Conservation (phyloP, 2,113 vertebrate genomes). For the Origma solitaria region DNA sequence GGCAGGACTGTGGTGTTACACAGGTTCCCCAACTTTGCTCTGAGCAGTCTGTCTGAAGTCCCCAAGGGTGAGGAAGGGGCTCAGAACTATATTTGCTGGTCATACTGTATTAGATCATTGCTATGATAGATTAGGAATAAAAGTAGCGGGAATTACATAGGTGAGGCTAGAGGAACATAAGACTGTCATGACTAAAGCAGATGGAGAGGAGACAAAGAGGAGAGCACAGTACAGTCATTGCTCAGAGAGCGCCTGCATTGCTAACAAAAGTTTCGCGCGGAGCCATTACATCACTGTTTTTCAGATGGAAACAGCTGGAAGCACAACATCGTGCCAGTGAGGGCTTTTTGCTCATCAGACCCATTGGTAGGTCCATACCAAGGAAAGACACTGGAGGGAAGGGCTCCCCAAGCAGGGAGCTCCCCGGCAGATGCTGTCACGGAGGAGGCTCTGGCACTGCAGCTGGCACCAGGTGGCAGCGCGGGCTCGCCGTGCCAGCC, state of each 20-base stretch:
- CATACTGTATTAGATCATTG: background rate
- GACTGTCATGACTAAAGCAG: background rate
- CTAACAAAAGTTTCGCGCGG: rapidly evolving
- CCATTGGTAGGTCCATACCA: rapidly evolving
- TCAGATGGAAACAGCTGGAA: background rate
- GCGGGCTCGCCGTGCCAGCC: background rate
- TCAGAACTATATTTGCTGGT: background rate
- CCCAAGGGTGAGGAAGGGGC: background rate
- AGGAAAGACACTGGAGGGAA: background rate
- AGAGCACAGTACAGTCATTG: rapidly evolving
- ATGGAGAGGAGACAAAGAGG: background rate
- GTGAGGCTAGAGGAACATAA: background rate
- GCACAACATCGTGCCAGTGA: background rate
- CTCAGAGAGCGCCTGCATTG: background rate
- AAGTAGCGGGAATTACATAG: background rate
- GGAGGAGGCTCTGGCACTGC: rapidly evolving
- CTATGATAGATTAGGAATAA: background rate
- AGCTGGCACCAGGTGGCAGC: constrained; percentile 15
- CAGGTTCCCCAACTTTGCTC: background rate
- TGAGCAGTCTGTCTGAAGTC: background rate
- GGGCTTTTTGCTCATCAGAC: background rate
- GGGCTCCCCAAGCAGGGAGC: rapidly evolving
- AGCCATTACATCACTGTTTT: background rate
- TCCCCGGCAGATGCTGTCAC: rapidly evolving
- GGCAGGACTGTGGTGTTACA: background rate